phyloP scores from a whole-genome alignment of 2,797 vertebrate genomes.

The Takifugu ocellatus region DNA sequence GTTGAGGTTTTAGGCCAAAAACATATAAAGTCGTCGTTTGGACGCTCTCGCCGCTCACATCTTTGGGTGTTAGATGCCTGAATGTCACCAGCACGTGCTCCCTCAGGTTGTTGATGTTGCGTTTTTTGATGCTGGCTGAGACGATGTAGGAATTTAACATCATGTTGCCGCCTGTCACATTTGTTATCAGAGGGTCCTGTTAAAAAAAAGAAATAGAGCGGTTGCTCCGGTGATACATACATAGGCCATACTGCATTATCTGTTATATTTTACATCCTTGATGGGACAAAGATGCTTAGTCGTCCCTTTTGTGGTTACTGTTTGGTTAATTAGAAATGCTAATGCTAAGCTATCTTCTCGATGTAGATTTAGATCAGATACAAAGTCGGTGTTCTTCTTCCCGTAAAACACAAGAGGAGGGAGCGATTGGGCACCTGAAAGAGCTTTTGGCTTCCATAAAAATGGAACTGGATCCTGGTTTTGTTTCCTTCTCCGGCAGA shows the following conservation, averaged over 20 bases:
- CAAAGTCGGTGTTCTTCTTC: not conserved
- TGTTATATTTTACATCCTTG: too few relatives aligned
- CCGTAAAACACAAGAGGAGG: not conserved
- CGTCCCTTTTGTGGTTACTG: too few relatives aligned
- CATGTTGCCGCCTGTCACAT: slow-evolving; percentile 20
- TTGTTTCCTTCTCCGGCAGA: slow-evolving; percentile 33
- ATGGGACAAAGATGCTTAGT: too few relatives aligned
- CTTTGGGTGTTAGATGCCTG: slow-evolving; percentile 64
- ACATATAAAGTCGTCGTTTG: not conserved
- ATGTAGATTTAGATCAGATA: not conserved
- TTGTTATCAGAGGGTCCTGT: slow-evolving; percentile 63
- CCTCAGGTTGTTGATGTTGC: slow-evolving; percentile 69
- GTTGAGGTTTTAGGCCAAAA: not conserved
- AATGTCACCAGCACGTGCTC: slow-evolving; percentile 79
- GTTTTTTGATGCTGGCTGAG: slow-evolving; percentile 82
- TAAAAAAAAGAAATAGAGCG: not conserved
- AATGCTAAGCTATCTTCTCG: slow-evolving; percentile 7
- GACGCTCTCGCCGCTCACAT: slow-evolving; percentile 31
- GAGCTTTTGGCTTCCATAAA: slow-evolving; percentile 77
- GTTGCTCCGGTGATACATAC: too few relatives aligned
- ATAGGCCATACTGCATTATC: too few relatives aligned
- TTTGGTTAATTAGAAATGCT: not conserved
- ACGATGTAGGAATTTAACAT: slow-evolving; percentile 80
- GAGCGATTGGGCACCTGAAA: slow-evolving; percentile 76
- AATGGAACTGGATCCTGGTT: slow-evolving; percentile 85